These are phyloP conservation scores for Glyphotaelius pellucidus DNA, from an alignment of 2,888 invertebrate genomes.

Conservation along the genomic window DNA sequence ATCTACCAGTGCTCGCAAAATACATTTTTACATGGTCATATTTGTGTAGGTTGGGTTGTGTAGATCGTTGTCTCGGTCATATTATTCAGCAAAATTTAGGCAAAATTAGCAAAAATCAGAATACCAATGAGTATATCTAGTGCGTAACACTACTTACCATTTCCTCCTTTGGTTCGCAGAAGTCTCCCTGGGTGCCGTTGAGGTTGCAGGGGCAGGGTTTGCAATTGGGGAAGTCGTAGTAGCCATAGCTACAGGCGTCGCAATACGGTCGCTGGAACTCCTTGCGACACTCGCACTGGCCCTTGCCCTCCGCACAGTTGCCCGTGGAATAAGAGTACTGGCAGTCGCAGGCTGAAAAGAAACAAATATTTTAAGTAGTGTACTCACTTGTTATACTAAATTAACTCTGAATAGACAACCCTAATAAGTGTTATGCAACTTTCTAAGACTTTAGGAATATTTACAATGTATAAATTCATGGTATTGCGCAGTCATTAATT, in stretches of 20 bases:
- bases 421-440: too few species aligned
- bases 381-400: not conserved
- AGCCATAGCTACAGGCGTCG: conserved; percentile 91
- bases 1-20: not conserved
- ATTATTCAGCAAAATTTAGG: not conserved
- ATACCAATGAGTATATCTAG: not conserved
- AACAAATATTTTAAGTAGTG: not conserved
- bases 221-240: conserved; percentile 95
- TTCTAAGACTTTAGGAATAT: too few species aligned
- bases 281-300: conserved; percentile 90
- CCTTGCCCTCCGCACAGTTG: conserved; percentile 94
- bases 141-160: conserved; percentile 68
- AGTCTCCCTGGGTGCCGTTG: conserved; percentile 91
- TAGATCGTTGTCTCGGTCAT: not conserved
- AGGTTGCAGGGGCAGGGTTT: conserved; percentile 94
- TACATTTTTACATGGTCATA: not conserved
- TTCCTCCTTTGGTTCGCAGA: conserved; percentile 91
- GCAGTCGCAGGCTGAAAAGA: conserved; percentile 91
- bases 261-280: conserved; percentile 91
- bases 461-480: too few species aligned
- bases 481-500: too few species aligned
- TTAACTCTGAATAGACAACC: too few species aligned
- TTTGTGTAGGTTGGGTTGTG: not conserved
- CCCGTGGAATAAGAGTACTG: conserved; percentile 91
- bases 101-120: not conserved